Base-by-base conservation (phyloP, 2,888 invertebrate genomes). In the Drosophila anceps region DNA sequence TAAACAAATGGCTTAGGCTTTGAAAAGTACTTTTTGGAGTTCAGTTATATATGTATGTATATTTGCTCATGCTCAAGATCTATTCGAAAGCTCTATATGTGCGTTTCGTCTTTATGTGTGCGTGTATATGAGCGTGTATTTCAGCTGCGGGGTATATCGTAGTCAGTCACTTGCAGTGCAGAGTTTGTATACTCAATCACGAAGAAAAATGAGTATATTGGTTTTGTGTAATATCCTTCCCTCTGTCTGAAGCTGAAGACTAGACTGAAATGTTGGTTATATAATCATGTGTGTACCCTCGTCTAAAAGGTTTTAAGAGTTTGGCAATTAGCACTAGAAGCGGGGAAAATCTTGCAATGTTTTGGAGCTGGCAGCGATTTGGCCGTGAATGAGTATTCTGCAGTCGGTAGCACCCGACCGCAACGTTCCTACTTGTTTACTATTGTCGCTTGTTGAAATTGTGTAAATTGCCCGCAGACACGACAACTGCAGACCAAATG, bases 381-480 rank as follows among this genome's bases (percentile, higher is more conserved):
- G 2, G 4, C 24, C 24, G 24, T 24, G 4, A 24, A 24, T 24
- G 24, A 24, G 24, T 24, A 24, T 24, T 24, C 24, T 24, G 24
- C 24, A 24, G 24, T 24, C 24, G 24, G 24, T 24, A 24, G 24
- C 24, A 4, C 24, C 24, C 24, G 24, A 24, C 24, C 4, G 24
- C 24, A 24, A 24, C 2, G 39, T n/a, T n/a, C 39, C 9, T 18
- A 18, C 39, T 9, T 9, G 18, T 41, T 20, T 60, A 44, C n/a
- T 20, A 29, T 72, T 65, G 73, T 73, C 73, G 71, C 65, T 82
- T 83, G 77, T 82, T 78, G 80, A 85, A 86, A 81, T 90, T 81
- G 77, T 81, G 79, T 81, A 90, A 87, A 87, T 86, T 90, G 69
- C 84, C 72, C 8, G 24, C 53, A 74, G 79, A 83, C 86, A 86